Conservation (phyloP, 2,888 invertebrate species). For the Apotomis turbidana region DNA sequence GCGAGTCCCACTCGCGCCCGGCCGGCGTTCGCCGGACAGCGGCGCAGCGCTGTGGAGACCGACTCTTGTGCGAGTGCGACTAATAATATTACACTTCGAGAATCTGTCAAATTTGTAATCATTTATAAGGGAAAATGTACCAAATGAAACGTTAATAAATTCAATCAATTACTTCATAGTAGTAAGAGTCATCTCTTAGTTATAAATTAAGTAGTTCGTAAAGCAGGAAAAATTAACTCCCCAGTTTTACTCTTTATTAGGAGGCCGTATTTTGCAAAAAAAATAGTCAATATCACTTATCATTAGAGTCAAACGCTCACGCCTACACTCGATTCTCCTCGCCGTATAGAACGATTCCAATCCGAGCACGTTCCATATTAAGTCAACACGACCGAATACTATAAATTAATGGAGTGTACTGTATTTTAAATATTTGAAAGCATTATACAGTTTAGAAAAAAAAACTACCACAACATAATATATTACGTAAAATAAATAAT, state of each 20-base stretch:
- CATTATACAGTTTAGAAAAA: slow-evolving; percentile 74
- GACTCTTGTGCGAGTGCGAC: slow-evolving; percentile 41
- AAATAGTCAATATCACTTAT: not conserved
- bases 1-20: slow-evolving; percentile 69
- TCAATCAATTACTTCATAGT: no score
- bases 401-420: slow-evolving; percentile 82
- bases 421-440: slow-evolving; percentile 83
- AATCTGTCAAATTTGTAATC: not conserved
- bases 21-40: slow-evolving; percentile 28
- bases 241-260: no score
- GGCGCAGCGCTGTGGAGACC: slow-evolving; percentile 54
- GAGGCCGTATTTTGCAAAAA: no score
- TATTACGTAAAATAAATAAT: slow-evolving; percentile 84
- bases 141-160: no score
- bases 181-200: no score
- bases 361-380: slow-evolving; percentile 58
- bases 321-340: not conserved
- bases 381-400: slow-evolving; percentile 60
- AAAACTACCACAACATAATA: slow-evolving; percentile 77
- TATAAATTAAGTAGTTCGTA: no score
- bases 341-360: not conserved
- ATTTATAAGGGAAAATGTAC: no score
- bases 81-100: not conserved
- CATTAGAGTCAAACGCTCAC: not conserved
- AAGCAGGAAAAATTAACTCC: no score